Percentiles rank a stretch among this genome's conserved stretches.
These are phyloP conservation scores for Conops quadrifasciatus DNA, from an alignment of 2,888 invertebrate genomes.

Conservation along the genomic window DNA sequence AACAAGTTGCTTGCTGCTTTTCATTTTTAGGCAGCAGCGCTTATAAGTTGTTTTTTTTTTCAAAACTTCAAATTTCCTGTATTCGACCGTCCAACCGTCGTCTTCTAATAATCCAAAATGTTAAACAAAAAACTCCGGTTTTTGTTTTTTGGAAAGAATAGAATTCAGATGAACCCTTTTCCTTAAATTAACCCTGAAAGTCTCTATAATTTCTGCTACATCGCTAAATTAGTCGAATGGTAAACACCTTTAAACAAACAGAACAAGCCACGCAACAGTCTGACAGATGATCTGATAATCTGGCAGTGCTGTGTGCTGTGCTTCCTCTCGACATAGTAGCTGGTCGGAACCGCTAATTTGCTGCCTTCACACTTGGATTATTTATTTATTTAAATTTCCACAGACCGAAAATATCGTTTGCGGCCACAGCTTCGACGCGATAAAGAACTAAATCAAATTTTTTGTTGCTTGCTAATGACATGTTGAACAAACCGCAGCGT, in stretches of 20 bases:
- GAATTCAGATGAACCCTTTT: background rate
- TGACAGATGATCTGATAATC: constrained; percentile 27
- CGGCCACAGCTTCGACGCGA: background rate
- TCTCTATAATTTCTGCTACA: background rate
- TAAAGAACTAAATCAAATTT: constrained; percentile 29
- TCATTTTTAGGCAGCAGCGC: no score
- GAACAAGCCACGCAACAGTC: background rate
- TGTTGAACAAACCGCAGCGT: constrained; percentile 25
- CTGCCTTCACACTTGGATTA: constrained; percentile 22
- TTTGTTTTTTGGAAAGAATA: background rate
- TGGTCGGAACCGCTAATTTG: constrained; percentile 27
- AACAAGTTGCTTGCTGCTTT: no score
- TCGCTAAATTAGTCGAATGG: constrained; percentile 14
- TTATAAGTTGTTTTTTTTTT: no score
- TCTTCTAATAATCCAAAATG: no score
- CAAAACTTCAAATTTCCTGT: no score
- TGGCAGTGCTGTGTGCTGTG: background rate
- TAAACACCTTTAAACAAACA: constrained; percentile 16
- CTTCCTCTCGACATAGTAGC: background rate
- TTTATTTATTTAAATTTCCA: constrained; percentile 28
- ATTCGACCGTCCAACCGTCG: no score
- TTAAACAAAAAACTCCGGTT: background rate
- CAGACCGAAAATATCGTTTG: constrained; percentile 2
- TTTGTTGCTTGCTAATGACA: constrained; percentile 26
- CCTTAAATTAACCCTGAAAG: background rate